Conservation (phyloP, 2,113 vertebrate genomes). For the Dipodomys spectabilis region DNA sequence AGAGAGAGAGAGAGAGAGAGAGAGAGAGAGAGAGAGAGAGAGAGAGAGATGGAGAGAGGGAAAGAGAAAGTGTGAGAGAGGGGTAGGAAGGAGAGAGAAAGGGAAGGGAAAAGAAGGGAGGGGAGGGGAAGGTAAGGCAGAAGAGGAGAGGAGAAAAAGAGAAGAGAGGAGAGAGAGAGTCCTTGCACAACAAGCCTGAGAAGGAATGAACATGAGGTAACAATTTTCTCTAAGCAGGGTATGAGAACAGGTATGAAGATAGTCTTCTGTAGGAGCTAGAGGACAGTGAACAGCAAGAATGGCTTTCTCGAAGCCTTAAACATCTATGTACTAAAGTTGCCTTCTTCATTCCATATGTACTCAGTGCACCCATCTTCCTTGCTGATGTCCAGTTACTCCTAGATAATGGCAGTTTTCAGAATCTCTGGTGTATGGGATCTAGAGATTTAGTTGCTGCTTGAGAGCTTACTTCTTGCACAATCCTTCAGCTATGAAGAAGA, state of each 20-base stretch:
- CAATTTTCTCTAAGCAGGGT: background rate
- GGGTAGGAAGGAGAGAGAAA: too few relatives aligned
- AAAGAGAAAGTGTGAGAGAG: too few relatives aligned
- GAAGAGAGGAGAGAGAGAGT: too few relatives aligned
- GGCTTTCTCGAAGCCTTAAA: background rate
- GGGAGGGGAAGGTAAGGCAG: too few relatives aligned
- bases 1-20: too few relatives aligned
- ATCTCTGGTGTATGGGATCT: background rate
- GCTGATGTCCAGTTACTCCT: background rate
- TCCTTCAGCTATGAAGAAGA: background rate
- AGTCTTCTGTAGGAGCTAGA: background rate
- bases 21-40: too few relatives aligned
- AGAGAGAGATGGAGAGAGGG: too few relatives aligned
- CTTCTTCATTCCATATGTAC: background rate
- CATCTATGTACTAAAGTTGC: background rate
- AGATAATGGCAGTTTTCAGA: background rate
- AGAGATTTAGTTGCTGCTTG: background rate
- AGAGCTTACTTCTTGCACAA: background rate
- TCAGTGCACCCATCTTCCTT: background rate
- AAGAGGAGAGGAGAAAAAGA: too few relatives aligned
- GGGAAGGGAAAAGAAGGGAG: too few relatives aligned
- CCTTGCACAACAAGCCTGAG: background rate
- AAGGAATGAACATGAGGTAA: background rate
- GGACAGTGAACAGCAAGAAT: background rate
- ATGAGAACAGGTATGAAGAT: background rate